Percentiles rank a stretch among this genome's conserved stretches.
Conservation (phyloP, 2,797 vertebrate genomes). For the Neosalanx taihuensis region DNA sequence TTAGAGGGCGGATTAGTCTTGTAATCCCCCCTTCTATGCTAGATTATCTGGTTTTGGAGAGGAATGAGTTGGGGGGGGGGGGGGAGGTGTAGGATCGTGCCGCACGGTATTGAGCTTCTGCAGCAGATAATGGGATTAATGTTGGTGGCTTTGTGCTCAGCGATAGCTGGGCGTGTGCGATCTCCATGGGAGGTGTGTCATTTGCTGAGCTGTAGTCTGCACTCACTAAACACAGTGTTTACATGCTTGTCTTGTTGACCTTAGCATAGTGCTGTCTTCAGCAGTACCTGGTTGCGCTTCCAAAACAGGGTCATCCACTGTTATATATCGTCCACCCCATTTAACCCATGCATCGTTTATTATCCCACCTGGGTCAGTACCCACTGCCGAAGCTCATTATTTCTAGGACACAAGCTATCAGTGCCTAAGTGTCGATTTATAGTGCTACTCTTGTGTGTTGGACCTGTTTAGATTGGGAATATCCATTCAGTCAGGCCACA, state of each 20-base stretch:
- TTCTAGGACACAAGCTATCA: background rate
- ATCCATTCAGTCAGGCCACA: too few relatives aligned
- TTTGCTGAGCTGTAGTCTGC: background rate
- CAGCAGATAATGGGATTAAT: conserved; percentile 64
- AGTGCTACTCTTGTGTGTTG: too few relatives aligned
- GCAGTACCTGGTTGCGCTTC: background rate
- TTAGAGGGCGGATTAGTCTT: conserved; percentile 56
- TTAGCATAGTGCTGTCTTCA: conserved; percentile 23
- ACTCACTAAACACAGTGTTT: conserved; percentile 14
- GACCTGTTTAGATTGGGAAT: too few relatives aligned
- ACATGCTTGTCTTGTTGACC: background rate
- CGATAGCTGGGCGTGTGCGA: conserved; percentile 36
- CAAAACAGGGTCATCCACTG: background rate
- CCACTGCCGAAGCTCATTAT: too few relatives aligned
- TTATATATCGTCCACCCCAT: background rate
- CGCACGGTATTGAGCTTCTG: conserved; percentile 53
- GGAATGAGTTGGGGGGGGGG: conserved; percentile 12
- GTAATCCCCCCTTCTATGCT: conserved; percentile 55
- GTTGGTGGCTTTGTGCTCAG: conserved; percentile 51
- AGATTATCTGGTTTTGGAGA: conserved; percentile 56
- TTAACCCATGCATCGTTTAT: background rate
- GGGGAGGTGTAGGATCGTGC: conserved; percentile 24
- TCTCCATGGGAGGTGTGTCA: conserved; percentile 20
- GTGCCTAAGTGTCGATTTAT: background rate
- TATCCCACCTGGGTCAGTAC: background rate